Evolutionary conservation across 30 jellyfish, hydroid and myxozoan genomes (phyloP).

Genomic region (Aurelia sp.): DNA sequence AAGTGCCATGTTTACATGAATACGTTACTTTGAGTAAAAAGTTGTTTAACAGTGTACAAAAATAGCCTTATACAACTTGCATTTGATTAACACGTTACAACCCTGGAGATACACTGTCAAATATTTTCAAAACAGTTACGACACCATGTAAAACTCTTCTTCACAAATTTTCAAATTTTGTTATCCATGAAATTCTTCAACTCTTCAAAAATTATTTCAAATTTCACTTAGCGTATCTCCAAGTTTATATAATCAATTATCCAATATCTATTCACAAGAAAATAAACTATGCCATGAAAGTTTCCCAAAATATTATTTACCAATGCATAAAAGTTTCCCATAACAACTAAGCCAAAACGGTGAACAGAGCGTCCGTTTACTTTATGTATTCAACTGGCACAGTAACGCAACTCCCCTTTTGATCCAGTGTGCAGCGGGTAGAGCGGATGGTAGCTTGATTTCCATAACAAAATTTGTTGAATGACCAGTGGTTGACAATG

Average conservation of each 20-base stretch:
- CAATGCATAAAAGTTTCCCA: background rate
- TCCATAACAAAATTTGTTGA: conserved; percentile 96
- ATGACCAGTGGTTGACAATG: conserved; percentile 93
- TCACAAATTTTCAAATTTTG: no score
- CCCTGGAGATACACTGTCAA: background rate
- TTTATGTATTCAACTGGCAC: conserved; percentile 83
- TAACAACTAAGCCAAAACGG: background rate
- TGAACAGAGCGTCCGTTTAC: background rate
- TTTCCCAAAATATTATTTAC: no score
- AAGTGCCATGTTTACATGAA: no score
- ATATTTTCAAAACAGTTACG: no score
- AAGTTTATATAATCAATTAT: background rate
- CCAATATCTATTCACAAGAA: background rate
- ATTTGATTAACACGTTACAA: background rate
- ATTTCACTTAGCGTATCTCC: background rate
- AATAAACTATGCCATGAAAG: background rate
- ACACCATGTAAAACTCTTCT: no score
- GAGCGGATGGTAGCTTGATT: conserved; percentile 80
- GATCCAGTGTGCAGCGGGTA: conserved; percentile 86
- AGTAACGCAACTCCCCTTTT: conserved; percentile 91
- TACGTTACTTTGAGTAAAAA: background rate
- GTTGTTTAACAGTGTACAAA: conserved; percentile 20
- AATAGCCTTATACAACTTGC: background rate
- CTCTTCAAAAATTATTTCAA: background rate
- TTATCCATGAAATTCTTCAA: no score